A percentile compares a stretch with the other conserved stretches of the same genome.
phyloP scores from a whole-genome alignment of 2,888 invertebrate species.

The Ichneumoninae sp. region DNA sequence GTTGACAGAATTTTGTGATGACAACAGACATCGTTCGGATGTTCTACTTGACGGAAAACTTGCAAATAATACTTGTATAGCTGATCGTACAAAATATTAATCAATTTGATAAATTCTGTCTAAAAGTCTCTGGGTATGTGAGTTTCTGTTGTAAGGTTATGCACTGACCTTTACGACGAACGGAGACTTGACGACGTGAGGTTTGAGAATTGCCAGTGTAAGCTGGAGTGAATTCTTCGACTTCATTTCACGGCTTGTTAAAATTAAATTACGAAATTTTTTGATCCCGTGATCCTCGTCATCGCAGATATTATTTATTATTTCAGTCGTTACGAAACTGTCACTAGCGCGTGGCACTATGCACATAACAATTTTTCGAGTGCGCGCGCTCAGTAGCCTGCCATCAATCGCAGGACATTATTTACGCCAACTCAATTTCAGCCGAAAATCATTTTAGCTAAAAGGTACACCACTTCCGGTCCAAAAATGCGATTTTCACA shows the following conservation, averaged over 20 bases:
- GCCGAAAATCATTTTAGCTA: neutral
- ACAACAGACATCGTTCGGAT: conserved; percentile 5
- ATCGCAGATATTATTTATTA: conserved; percentile 51
- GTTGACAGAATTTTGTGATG: conserved; percentile 22
- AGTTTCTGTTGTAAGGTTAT: conserved; percentile 65
- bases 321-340: conserved; percentile 48
- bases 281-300: conserved; percentile 17
- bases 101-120: conserved; percentile 11
- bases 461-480: neutral
- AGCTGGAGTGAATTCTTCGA: conserved; percentile 85
- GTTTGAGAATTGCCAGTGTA: conserved; percentile 95
- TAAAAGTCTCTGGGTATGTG: neutral
- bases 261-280: conserved; percentile 25
- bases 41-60: conserved; percentile 8
- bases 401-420: neutral
- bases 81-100: neutral
- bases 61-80: neutral
- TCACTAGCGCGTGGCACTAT: conserved; percentile 55
- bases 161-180: conserved; percentile 87
- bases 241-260: conserved; percentile 67
- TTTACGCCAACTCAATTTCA: neutral
- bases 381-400: conserved; percentile 26
- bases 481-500: neutral
- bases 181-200: conserved; percentile 92
- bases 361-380: conserved; percentile 15